Evolutionary conservation across 2,888 invertebrate genomes (phyloP).

Genomic region (Cheiracanthium punctorium): DNA sequence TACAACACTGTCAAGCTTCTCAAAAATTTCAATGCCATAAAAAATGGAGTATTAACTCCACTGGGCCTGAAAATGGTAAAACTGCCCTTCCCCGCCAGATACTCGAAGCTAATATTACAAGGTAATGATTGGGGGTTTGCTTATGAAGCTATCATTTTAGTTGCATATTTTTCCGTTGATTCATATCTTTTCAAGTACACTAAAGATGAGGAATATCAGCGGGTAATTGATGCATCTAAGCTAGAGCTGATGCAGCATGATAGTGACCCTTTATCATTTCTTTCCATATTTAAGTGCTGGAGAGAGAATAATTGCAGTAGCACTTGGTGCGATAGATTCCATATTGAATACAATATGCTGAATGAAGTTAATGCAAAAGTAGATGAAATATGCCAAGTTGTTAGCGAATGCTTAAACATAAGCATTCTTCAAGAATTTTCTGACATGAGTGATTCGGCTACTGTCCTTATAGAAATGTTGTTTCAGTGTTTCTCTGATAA

Average conservation of each 20-base stretch:
- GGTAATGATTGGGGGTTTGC: slow-evolving; percentile 34
- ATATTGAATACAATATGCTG: slow-evolving; percentile 15
- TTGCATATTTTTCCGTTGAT: slow-evolving; percentile 37
- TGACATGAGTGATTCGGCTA: neutral
- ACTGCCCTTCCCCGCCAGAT: slow-evolving; percentile 44
- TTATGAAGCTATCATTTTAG: slow-evolving; percentile 43
- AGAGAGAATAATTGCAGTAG: slow-evolving; percentile 13
- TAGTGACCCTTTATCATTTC: slow-evolving; percentile 51
- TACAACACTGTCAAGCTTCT: slow-evolving; percentile 8
- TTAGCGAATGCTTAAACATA: slow-evolving; percentile 15
- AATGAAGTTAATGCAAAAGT: slow-evolving; percentile 18
- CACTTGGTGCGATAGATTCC: slow-evolving; percentile 37
- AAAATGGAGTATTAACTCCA: slow-evolving; percentile 21
- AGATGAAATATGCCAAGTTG: slow-evolving; percentile 22
- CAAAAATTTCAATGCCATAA: slow-evolving; percentile 37
- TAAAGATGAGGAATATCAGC: slow-evolving; percentile 20
- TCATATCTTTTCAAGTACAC: slow-evolving; percentile 24
- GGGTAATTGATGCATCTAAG: slow-evolving; percentile 38
- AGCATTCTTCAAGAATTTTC: slow-evolving; percentile 25
- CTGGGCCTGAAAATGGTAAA: slow-evolving; percentile 34
- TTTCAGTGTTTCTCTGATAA: slow-evolving; percentile 52
- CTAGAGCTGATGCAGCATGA: slow-evolving; percentile 39
- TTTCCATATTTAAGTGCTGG: slow-evolving; percentile 39
- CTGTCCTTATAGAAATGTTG: slow-evolving; percentile 24
- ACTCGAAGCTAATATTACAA: slow-evolving; percentile 50